phyloP scores from a whole-genome alignment of 2,113 vertebrate species.

The Rutilus rutilus region DNA sequence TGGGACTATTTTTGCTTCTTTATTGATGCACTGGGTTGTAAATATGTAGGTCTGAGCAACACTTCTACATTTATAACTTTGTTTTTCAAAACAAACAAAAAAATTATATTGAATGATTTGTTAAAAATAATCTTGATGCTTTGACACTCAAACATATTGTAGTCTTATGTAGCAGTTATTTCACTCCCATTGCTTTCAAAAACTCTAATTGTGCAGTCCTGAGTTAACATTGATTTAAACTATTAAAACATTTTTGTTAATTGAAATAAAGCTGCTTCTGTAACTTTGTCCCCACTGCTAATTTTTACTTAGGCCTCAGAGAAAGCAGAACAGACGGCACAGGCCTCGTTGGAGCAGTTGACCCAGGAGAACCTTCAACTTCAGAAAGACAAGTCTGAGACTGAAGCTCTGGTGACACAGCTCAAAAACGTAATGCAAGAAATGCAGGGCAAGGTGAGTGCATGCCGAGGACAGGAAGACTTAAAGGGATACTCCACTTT shows the following conservation, averaged over 20 bases:
- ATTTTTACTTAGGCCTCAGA: slow-evolving; percentile 75
- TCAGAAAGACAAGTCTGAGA: slow-evolving; percentile 80
- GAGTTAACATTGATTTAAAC: no score
- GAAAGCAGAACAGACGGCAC: slow-evolving; percentile 78
- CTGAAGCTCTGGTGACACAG: slow-evolving; percentile 77
- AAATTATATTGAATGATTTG: no score
- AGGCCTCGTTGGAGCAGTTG: slow-evolving; percentile 81
- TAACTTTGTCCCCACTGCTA: background rate
- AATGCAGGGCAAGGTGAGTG: slow-evolving; percentile 83
- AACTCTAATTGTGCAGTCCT: no score
- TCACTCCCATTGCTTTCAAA: no score
- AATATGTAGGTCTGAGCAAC: background rate
- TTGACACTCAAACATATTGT: no score
- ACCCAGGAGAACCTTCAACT: slow-evolving; percentile 79
- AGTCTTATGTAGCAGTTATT: no score
- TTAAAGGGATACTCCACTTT: no score
- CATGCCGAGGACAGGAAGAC: background rate
- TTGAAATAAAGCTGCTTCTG: no score
- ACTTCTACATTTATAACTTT: background rate
- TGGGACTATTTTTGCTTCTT: background rate
- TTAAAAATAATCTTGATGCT: background rate
- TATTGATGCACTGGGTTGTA: background rate
- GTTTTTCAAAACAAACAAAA: no score
- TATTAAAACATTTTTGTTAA: no score
- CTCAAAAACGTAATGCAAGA: slow-evolving; percentile 79